Base-by-base conservation (phyloP, 2,113 vertebrate species). In the Tupaia tana region DNA sequence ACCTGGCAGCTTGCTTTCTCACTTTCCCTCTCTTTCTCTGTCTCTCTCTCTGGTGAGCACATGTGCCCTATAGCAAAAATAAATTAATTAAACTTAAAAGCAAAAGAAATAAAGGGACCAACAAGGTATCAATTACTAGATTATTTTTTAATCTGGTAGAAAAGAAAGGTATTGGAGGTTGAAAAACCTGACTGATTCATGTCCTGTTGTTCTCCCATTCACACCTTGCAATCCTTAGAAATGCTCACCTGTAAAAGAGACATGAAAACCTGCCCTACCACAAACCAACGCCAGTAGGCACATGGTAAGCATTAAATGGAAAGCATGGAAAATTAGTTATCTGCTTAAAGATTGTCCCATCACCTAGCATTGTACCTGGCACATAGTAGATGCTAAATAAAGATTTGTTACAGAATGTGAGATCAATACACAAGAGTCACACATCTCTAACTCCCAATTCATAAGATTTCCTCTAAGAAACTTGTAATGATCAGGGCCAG, bases 401-500 rank as follows among this genome's bases (percentile, higher is more conserved):
- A 77, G 66, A 56, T 59, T 7, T 81, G 25, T 43, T 79, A 80
- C 75, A 61, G 58, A 80, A 81, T 59, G 56, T 80, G 59, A 64
- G 20, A 78, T 54, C 13, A 27, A 20, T 92, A 82, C 43, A 61
- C 86, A 89, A 82, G 54, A 74, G 66, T 6, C 25, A 24, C 29
- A 19, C 11, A 5, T 82, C 59, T 86, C 56, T 94, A 81, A 89
- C 81, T 58, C 31, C 27, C 43, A 69, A 61, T 78, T 95, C 75
- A 15, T 75, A 81, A 81, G 78, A 86, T 56, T 73, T 93, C 74
- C 52, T 88, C 78, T 66, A 25, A 91, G 29, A 93, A 24, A 7
- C 11, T 94, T 69, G 59, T 69, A 90, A 79, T 66, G 34, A 3
- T 75, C 61, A 90, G 43, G 9, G 22, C 9, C 59, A 66, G 43